Base-by-base conservation (phyloP, 2,888 invertebrate genomes). In the Ennomos erosarius region DNA sequence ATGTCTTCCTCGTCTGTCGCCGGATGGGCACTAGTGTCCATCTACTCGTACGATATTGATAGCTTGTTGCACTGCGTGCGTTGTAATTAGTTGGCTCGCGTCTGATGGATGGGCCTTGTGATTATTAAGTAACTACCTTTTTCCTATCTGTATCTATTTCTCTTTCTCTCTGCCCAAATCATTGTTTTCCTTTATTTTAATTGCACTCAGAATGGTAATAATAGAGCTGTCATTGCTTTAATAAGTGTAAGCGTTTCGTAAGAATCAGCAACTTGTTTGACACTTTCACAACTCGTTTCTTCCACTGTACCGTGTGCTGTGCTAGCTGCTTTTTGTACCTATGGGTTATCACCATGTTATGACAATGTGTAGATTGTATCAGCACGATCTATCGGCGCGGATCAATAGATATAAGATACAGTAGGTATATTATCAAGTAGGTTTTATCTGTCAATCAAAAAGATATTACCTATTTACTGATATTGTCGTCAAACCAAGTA, bases 281-380 rank as follows among this genome's bases (percentile, higher is more conserved):
- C 88, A 90, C 88, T 86, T 83, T 88, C 91, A 89, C 90, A 83
- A 87, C 80, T 91, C 87, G 91, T 88, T 87, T 90, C 87, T 90
- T 90, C 92, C 90, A 92, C 92, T 90, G 87, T 90, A 86, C 80
- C 87, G 92, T 90, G 91, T 91, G 92, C 89, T 90, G 87, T 90
- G 91, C 89, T 92, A 91, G 92, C 92, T 92, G 92, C 92, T 92
- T 92, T 90, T 92, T 90, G 92, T 91, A 88, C 88, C 88, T 90
- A 89, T 88, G 87, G 88, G 85, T 88, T 86, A 87, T 89, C 91
- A 91, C 91, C 87, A 86, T 86, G 84, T 87, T 84, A 84, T 85
- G 80, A 84, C 73, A 81, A 85, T 90, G 87, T 83, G 81, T 78
- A 82, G 75, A 81, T 83, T 87, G 80, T 86, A 78, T 81, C 67